Percentiles rank a stretch among this genome's conserved stretches.
phyloP scores from a whole-genome alignment of 1,140 invertebrate genomes.

The Drosophila kurseongensis region DNA sequence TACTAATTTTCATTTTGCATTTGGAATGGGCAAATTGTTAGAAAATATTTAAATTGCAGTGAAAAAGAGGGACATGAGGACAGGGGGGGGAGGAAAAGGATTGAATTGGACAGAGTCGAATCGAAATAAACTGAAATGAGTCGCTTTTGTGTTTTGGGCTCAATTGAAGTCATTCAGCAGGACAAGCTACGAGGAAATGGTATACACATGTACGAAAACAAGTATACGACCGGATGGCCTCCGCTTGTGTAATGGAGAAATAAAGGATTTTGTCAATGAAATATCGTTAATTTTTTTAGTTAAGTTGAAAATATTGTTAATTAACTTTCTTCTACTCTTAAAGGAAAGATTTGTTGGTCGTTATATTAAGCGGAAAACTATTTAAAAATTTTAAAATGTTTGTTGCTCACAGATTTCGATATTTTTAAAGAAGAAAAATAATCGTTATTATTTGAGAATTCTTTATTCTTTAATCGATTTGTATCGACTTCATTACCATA shows the following conservation, averaged over 20 bases:
- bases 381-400: too few relatives aligned
- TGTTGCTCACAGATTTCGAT: too few relatives aligned
- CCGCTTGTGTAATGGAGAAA: not conserved
- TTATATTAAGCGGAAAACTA: too few relatives aligned
- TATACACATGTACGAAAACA: not conserved
- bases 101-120: conserved; percentile 18
- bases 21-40: conserved; percentile 27
- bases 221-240: conserved; percentile 22
- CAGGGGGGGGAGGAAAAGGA: too few relatives aligned
- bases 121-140: conserved; percentile 17
- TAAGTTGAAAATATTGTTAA: not conserved
- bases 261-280: too few relatives aligned
- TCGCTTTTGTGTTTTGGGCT: conserved; percentile 44
- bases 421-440: too few relatives aligned
- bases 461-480: too few relatives aligned
- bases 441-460: too few relatives aligned
- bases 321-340: too few relatives aligned
- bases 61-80: conserved; percentile 8
- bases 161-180: conserved; percentile 35
- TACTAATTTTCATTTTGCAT: conserved; percentile 32
- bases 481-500: too few relatives aligned
- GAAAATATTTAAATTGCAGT: conserved; percentile 61
- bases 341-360: too few relatives aligned
- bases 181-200: conserved; percentile 3
- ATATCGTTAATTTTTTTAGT: not conserved